Evolutionary conservation across 1,140 invertebrate species (phyloP).

Genomic region (Cotesia typhae): DNA sequence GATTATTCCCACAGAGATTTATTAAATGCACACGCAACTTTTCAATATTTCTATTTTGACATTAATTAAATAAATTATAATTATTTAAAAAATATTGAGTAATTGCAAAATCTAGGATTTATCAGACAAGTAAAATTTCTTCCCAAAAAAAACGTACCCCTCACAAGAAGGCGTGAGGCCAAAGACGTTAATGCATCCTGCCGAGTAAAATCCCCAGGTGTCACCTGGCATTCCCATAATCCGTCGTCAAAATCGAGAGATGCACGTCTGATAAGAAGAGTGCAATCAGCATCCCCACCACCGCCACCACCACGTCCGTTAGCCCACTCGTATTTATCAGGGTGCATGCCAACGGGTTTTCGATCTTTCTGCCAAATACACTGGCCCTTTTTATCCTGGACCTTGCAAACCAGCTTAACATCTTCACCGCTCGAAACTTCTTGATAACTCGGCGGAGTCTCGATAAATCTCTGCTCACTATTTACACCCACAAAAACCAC

Average conservation of each 20-base stretch:
- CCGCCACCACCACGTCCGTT: slow-evolving; percentile 63
- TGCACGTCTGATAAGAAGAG: slow-evolving; percentile 81
- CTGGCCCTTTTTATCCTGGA: slow-evolving; percentile 84
- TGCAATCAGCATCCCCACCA: slow-evolving; percentile 72
- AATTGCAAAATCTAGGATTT: background rate
- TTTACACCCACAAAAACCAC: slow-evolving; percentile 29
- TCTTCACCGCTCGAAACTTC: slow-evolving; percentile 89
- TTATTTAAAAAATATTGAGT: no score
- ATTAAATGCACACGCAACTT: no score
- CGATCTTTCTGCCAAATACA: slow-evolving; percentile 95
- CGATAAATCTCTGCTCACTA: slow-evolving; percentile 79
- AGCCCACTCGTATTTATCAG: slow-evolving; percentile 91
- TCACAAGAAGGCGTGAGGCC: slow-evolving; percentile 81
- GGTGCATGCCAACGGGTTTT: slow-evolving; percentile 85
- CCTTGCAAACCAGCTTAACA: slow-evolving; percentile 79
- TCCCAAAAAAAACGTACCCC: slow-evolving; percentile 69
- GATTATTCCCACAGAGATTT: no score
- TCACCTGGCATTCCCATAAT: slow-evolving; percentile 92
- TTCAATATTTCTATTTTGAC: no score
- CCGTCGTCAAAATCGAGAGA: slow-evolving; percentile 88
- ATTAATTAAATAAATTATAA: no score
- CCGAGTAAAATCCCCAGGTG: slow-evolving; percentile 72
- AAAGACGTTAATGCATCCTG: slow-evolving; percentile 83
- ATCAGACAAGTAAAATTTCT: background rate
- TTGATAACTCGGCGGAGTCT: slow-evolving; percentile 80